Base-by-base conservation (phyloP, 2,888 invertebrate genomes). In the Syrista parreyssii region DNA sequence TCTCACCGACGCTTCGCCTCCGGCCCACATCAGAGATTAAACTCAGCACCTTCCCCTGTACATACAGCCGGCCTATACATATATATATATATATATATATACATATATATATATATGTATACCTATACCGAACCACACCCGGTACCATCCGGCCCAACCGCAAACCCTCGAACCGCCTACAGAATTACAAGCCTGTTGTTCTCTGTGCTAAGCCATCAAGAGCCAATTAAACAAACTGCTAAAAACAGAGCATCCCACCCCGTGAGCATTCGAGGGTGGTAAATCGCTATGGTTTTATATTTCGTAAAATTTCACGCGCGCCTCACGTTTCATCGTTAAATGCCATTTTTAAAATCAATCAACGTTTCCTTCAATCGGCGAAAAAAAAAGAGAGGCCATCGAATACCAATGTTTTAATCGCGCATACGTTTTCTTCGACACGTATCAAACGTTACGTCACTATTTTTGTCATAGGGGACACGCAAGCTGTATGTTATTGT, bases 11-110 rank as follows among this genome's bases (percentile, higher is more conserved):
- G 31, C 73, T 73, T 73, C n/a, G 32, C n/a, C 73, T n/a, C 73
- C 76, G 75, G 77, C 78, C 81, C 79, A 77, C 78, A 79, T 81
- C 81, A 55, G 76, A 80, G 79, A 81, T 81, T 80, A 81, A 80
- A 79, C 76, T 75, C 76, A 68, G 77, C 78, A 74, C 79, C 76
- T 75, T 69, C 30, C 69, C 15, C 32, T 69, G 31, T 69, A 30
- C 69, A 32, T 12, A 4, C 69, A 3, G 69, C 11, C 31, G 68
- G n/a, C n/a, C n/a, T 68, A 68, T 32, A 30, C 30, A n/a, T 11
- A 30, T 12, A 1, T 30, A 23, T 30, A 6, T 31, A 69, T 6
- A 68, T 30, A 68, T 23, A 12, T 23, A 12, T 6, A 12, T 11
- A 12, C 1, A 1, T 12, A 30, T 11, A 1, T 11, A 68, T n/a